Evolutionary conservation across 2,113 vertebrate genomes (phyloP), one percentile per base, ranked within the genome.

Genomic region (Corythaixoides concolor): DNA sequence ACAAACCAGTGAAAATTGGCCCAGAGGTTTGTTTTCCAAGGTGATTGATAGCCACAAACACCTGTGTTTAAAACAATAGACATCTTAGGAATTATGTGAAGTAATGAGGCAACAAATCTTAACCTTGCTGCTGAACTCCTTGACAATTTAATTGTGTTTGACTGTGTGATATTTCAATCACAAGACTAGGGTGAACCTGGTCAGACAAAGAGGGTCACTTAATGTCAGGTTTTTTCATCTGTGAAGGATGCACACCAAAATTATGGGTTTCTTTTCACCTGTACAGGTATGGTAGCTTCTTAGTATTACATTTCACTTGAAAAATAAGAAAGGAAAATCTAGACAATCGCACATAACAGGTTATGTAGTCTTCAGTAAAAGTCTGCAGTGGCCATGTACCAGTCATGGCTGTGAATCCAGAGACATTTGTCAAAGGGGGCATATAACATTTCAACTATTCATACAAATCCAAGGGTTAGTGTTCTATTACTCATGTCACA

Each of bases 11-110:
- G 84, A 96, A 96, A 96, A 93, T 30, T 93, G 88, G 58, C 74
- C 90, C 2, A 20, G 62, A 95, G 95, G 73, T 95, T 89, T 88
- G 7, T 89, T 89, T 85, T 74, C 79, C 55, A 72, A 56, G 59
- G 96, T 98, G 98, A 97, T 97, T 97, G 95, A 97, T 96, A 98
- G 95, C 95, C 50, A 91, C 95, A 97, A 97, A 98, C 98, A 98
- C 98, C 98, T 99, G 97, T 97, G 97, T 96, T 95, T 96, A 96
- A 96, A 97, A 95, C 50, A 98, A 97, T 58, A 97, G 93, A 39
- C n/a, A 92, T 95, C 94, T 96, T 89, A 98, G 98, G 97, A 98
- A 97, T 93, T 96, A 91, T 76, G 47, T 14, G 55, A 95, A 96
- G 88, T 87, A 97, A 95, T 95, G 96, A 81, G 78, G 72, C 35